A percentile compares a stretch with the other conserved stretches of the same genome.
phyloP scores from a whole-genome alignment of 1,140 invertebrate genomes.

The Macrosteles quadrilineatus region DNA sequence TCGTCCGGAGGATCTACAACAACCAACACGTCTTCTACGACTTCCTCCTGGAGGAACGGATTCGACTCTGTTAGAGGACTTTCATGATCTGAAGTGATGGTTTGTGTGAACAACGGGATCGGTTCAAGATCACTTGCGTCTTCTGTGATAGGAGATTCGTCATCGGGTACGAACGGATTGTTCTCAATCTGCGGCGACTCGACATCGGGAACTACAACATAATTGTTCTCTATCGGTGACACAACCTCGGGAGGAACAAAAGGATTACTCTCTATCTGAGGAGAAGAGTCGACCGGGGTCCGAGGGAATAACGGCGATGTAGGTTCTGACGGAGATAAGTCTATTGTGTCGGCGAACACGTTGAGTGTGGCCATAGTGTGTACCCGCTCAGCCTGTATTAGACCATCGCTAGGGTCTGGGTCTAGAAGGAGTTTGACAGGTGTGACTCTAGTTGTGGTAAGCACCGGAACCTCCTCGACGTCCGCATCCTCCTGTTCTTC shows the following conservation, averaged over 20 bases:
- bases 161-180: too few relatives aligned
- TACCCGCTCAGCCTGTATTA: background rate
- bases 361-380: constrained; percentile 5
- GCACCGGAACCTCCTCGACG: background rate
- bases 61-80: constrained; percentile 1
- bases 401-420: background rate
- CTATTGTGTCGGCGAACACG: constrained; percentile 7
- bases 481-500: constrained; percentile 16
- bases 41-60: background rate
- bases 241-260: too few relatives aligned
- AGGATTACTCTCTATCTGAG: background rate
- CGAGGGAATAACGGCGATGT: background rate
- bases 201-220: too few relatives aligned
- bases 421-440: background rate
- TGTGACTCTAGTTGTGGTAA: background rate
- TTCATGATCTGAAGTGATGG: constrained; percentile 14
- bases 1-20: constrained; percentile 1
- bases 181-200: too few relatives aligned
- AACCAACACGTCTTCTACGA: constrained; percentile 8
- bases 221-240: too few relatives aligned
- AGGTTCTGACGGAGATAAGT: background rate
- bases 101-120: constrained; percentile 15
- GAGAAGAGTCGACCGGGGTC: background rate
- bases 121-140: background rate
- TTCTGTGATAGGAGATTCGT: constrained; percentile 7